Evolutionary conservation across 2,888 invertebrate genomes (phyloP).

Genomic region (Xylota segnis): DNA sequence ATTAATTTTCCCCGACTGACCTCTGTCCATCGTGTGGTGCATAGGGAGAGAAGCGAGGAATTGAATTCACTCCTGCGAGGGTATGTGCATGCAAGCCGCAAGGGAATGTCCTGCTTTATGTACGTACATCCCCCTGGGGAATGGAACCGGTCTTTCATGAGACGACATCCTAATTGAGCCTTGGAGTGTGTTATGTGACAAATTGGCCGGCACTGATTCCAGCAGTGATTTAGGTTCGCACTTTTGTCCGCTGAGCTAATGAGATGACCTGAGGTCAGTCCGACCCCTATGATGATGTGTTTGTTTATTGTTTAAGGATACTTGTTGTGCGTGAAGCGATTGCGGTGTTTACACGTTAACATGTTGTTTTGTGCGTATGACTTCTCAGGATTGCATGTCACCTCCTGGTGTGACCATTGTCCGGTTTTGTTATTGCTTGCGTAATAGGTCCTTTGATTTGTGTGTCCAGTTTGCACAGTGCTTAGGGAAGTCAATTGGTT

Average conservation of each 20-base stretch:
- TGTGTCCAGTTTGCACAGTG: slow-evolving; percentile 50
- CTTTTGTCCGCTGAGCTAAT: slow-evolving; percentile 28
- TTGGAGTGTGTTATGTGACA: slow-evolving; percentile 43
- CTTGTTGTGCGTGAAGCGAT: slow-evolving; percentile 43
- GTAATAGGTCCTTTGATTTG: slow-evolving; percentile 42
- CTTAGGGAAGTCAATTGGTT: slow-evolving; percentile 9
- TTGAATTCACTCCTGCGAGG: slow-evolving; percentile 39
- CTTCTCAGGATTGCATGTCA: slow-evolving; percentile 57
- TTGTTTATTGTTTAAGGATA: slow-evolving; percentile 28
- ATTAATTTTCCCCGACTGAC: slow-evolving; percentile 66
- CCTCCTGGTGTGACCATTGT: slow-evolving; percentile 69
- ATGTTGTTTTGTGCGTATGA: slow-evolving; percentile 50
- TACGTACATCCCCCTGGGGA: slow-evolving; percentile 49
- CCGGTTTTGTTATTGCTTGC: slow-evolving; percentile 36
- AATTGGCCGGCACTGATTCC: slow-evolving; percentile 67
- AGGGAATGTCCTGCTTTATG: too few relatives aligned
- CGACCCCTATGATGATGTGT: slow-evolving; percentile 41
- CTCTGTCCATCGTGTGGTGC: slow-evolving; percentile 57
- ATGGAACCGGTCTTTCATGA: slow-evolving; percentile 43
- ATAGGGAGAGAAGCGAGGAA: slow-evolving; percentile 36
- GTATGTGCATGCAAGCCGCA: slow-evolving; percentile 12
- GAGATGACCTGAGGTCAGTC: slow-evolving; percentile 71
- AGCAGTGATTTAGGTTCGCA: slow-evolving; percentile 45
- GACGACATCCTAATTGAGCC: slow-evolving; percentile 47
- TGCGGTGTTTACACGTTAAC: slow-evolving; percentile 65